Evolutionary conservation across 1,140 invertebrate species (phyloP).

Genomic region (Maconellicoccus hirsutus): DNA sequence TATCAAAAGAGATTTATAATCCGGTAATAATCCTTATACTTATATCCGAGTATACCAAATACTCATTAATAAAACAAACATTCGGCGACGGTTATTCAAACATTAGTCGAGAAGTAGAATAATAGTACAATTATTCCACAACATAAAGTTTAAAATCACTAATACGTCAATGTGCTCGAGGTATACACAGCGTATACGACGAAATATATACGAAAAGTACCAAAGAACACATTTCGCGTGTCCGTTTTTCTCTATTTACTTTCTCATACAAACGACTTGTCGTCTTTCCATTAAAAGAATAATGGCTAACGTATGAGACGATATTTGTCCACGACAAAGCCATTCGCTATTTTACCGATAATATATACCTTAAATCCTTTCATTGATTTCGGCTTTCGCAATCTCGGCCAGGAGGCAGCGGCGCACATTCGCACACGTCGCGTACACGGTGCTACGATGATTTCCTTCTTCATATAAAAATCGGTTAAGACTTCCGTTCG

Average conservation of each 20-base stretch:
- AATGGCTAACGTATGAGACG: constrained; percentile 7
- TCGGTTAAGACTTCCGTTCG: background rate
- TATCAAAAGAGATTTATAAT: too few relatives aligned
- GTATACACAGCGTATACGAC: background rate
- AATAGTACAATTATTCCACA: too few relatives aligned
- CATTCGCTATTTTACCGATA: background rate
- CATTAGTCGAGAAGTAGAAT: too few relatives aligned
- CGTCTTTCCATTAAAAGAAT: constrained; percentile 9
- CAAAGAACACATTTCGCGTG: background rate
- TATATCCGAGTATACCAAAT: too few relatives aligned
- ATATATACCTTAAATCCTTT: constrained; percentile 9
- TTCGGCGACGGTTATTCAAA: too few relatives aligned
- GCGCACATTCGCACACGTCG: too few relatives aligned
- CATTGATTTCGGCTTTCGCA: background rate
- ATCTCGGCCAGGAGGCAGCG: background rate
- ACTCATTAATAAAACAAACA: too few relatives aligned
- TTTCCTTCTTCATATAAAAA: constrained; percentile 1
- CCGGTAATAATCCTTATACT: too few relatives aligned
- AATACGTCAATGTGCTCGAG: too few relatives aligned
- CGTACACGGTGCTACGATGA: background rate
- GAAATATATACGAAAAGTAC: background rate
- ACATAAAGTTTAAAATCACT: too few relatives aligned
- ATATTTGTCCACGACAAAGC: background rate
- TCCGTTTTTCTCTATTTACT: constrained; percentile 5
- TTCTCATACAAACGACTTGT: background rate